Percentiles rank a stretch among this genome's conserved stretches.
phyloP scores from a whole-genome alignment of 2,888 invertebrate genomes.

The Drosophila eohydei region DNA sequence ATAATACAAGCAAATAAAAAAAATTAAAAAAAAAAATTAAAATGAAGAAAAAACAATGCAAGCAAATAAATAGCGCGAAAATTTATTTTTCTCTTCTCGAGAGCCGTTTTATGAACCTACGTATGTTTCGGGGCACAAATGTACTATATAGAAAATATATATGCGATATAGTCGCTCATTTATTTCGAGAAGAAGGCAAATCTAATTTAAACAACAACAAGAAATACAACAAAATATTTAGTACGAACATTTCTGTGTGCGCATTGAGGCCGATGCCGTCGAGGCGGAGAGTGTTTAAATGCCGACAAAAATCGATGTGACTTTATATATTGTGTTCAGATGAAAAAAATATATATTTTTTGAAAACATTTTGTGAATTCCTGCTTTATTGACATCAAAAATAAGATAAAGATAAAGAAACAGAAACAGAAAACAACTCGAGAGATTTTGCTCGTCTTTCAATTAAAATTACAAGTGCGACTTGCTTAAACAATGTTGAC shows the following conservation, averaged over 20 bases:
- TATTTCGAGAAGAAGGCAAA: constrained; percentile 29
- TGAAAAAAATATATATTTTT: constrained; percentile 1
- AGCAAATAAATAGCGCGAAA: not conserved
- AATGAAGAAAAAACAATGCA: not conserved
- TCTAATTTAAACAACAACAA: constrained; percentile 16
- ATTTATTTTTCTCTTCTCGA: constrained; percentile 8
- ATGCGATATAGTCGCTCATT: constrained; percentile 8
- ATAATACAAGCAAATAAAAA: not conserved
- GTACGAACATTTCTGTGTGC: constrained; percentile 1
- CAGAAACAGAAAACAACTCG: not conserved
- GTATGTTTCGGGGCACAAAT: not conserved
- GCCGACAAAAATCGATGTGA: constrained; percentile 21
- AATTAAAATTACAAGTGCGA: constrained; percentile 26
- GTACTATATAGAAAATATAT: constrained; percentile 2
- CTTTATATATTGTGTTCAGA: constrained; percentile 14
- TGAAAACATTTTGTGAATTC: constrained; percentile 13
- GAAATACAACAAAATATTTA: constrained; percentile 14
- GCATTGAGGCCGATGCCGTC: constrained; percentile 33
- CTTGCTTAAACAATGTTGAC: constrained; percentile 23
- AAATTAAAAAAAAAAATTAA: not conserved
- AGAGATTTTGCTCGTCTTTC: constrained; percentile 1
- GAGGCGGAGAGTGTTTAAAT: constrained; percentile 27
- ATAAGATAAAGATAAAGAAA: not conserved
- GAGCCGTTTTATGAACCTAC: not conserved
- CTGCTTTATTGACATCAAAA: not conserved